phyloP scores from a whole-genome alignment of 2,797 vertebrate species.

The Scolopax bukidnonensis region DNA sequence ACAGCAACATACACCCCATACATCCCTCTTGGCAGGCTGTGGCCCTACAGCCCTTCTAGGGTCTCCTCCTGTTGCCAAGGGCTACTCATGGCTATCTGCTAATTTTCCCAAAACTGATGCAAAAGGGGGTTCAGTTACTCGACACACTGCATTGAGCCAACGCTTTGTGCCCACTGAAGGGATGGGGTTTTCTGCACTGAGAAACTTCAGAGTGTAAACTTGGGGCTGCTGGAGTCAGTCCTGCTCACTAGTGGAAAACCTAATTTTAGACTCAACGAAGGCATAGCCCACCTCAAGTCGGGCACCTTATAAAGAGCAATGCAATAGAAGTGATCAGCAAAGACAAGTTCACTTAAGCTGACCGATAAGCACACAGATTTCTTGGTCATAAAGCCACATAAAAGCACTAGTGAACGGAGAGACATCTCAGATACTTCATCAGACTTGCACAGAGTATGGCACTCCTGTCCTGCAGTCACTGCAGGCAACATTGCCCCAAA shows the following conservation, averaged over 20 bases:
- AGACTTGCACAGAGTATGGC: rapidly evolving
- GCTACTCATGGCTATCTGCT: neutral
- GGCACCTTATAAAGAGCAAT: neutral
- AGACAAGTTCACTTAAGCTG: neutral
- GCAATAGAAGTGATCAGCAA: neutral
- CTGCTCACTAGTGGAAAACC: neutral
- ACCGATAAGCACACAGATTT: neutral
- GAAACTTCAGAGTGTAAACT: neutral
- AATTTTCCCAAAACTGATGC: no score
- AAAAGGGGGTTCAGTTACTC: neutral
- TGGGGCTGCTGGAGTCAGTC: neutral
- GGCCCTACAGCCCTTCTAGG: neutral
- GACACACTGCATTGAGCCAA: neutral
- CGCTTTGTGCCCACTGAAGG: neutral
- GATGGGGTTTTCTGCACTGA: neutral
- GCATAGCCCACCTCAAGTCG: neutral
- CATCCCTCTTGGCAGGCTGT: neutral
- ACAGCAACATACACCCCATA: rapidly evolving
- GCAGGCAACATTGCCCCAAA: neutral
- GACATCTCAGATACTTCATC: neutral
- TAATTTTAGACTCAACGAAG: neutral
- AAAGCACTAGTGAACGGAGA: neutral
- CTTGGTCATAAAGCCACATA: neutral
- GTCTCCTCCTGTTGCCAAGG: neutral
- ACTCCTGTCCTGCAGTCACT: neutral